phyloP scores from a whole-genome alignment of 35 echinoderm and acorn worm genomes.

The Apostichopus parvimensis region DNA sequence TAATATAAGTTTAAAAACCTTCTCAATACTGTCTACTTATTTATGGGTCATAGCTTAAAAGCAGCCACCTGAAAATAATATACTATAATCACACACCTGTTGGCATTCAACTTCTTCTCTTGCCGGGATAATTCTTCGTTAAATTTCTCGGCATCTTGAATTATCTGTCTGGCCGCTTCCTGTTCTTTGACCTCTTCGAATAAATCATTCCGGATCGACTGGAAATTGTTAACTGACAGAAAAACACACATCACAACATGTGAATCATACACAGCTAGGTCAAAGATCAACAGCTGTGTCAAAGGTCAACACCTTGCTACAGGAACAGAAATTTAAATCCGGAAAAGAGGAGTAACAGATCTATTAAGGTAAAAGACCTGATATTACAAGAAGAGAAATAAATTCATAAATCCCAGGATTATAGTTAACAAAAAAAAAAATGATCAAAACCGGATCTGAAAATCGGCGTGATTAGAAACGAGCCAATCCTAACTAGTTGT shows the following conservation, averaged over 20 bases:
- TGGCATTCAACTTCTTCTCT: conserved; percentile 76
- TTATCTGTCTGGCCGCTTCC: conserved; percentile 68
- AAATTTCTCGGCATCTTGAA: conserved; percentile 79
- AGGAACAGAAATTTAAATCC: no score
- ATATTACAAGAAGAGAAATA: no score
- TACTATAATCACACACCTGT: conserved; percentile 47
- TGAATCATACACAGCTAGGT: no score
- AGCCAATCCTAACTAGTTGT: no score
- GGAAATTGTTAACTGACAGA: conserved; percentile 91
- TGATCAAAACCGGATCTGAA: no score
- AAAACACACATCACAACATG: neutral
- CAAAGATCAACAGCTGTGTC: no score
- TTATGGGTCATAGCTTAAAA: neutral
- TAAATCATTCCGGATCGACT: conserved; percentile 91
- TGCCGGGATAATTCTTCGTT: conserved; percentile 78
- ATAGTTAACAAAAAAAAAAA: no score
- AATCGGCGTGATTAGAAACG: no score
- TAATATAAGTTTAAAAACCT: neutral
- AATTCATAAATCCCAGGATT: no score
- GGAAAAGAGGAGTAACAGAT: no score
- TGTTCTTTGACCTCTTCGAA: conserved; percentile 93
- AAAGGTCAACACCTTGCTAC: no score
- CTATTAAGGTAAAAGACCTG: no score
- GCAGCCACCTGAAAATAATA: neutral
- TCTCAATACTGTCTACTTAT: neutral